Base-by-base conservation (phyloP, 2,113 vertebrate genomes). In the Gallinago undulata region DNA sequence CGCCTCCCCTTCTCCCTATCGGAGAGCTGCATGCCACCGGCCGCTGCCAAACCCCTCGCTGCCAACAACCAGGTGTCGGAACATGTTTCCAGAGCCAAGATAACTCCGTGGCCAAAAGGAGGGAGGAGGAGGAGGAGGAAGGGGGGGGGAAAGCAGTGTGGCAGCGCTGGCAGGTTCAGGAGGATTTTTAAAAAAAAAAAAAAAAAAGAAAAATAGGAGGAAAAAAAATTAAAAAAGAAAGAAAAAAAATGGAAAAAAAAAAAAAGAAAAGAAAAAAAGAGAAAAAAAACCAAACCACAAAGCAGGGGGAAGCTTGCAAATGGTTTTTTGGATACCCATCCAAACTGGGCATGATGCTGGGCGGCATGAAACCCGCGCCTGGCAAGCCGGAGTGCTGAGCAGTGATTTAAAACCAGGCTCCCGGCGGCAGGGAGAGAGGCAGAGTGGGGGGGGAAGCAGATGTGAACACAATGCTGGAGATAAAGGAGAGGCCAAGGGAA, bases 401-500 rank as follows among this genome's bases (percentile, higher is more conserved):
- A 25, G 93, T 91, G 94, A 91, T 96, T 96, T 95, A 95, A 96
- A 94, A 82, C 78, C 84, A 70, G 57, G 76, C 84, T 95, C 62
- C 81, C 93, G 84, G 91, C 6, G 7, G 87, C 78, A 51, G 93
- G 90, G 84, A 69, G 57, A 57, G 79, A 93, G 93, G 85, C 94
- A 93, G 93, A 88, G 94, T n/a, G 39, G 12, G 56, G 90, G 81
- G 68, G 53, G 27, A 90, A 94, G 55, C 96, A 96, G 96, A 96
- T 96, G 96, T 92, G 94, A 96, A 84, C 76, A 89, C 96, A 88
- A 83, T 85, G 96, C 76, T 80, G 94, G 96, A 96, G 92, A 96
- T 96, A 96, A 92, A 96, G 94, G 92, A 92, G 92, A 96, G 83
- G 83, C 94, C 93, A 84, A 96, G 85, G 90, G 68, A 96, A 93